Conservation (phyloP, 2,797 vertebrate genomes). For the Heteromormyrus szaboi region DNA sequence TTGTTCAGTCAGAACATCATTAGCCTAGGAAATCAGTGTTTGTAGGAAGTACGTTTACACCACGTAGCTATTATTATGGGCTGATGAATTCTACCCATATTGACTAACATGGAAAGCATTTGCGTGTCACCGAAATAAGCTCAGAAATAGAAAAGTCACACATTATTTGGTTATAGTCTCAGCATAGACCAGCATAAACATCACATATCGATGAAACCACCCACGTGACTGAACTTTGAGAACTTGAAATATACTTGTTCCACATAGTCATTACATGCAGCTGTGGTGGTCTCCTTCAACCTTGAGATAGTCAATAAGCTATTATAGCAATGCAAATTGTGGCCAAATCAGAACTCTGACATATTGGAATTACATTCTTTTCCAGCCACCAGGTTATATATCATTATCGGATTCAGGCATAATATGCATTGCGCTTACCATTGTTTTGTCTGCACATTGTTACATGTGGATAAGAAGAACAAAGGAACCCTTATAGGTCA, state of each 20-base stretch:
- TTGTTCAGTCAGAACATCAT: conserved; percentile 57
- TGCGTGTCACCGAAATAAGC: conserved; percentile 82
- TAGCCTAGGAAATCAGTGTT: conserved; percentile 70
- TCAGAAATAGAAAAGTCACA: conserved; percentile 44
- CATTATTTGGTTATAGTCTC: conserved; percentile 72
- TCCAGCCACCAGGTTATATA: conserved; percentile 65
- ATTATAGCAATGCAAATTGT: conserved; percentile 98
- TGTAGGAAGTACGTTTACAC: conserved; percentile 75
- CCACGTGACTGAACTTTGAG: conserved; percentile 83
- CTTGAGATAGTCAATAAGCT: conserved; percentile 90
- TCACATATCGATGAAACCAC: conserved; percentile 92
- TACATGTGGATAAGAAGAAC: conserved; percentile 12
- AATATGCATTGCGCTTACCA: conserved; percentile 48
- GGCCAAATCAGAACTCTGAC: conserved; percentile 74
- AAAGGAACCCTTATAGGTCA: conserved; percentile 38
- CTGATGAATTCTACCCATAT: conserved; percentile 86
- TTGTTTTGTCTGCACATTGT: conserved; percentile 38
- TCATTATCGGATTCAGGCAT: conserved; percentile 59
- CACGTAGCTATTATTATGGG: conserved; percentile 73
- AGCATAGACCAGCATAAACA: conserved; percentile 85
- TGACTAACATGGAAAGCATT: conserved; percentile 92
- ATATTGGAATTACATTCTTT: conserved; percentile 72
- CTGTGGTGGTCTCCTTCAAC: conserved; percentile 78
- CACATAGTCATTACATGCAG: conserved; percentile 77
- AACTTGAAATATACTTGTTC: conserved; percentile 87